Evolutionary conservation across 2,113 vertebrate genomes (phyloP), one percentile per base, ranked within the genome.

Genomic region (Chionis minor): DNA sequence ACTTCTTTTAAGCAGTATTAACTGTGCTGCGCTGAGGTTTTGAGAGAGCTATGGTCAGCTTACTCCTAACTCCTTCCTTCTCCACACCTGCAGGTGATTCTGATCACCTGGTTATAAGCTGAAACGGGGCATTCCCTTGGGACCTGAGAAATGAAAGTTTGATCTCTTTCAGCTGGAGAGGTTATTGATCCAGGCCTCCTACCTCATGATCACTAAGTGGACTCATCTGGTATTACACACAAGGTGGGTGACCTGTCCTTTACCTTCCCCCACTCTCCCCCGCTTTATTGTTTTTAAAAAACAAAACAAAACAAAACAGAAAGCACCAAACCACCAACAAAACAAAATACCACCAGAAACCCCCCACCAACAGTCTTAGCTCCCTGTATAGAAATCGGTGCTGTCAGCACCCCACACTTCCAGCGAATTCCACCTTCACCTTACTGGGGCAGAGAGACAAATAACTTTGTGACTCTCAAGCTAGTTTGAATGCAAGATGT

Each of bases 221-320:
- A 59, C 38, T 47, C 18, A 54, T 54, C 30, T 62, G n/a, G 12
- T 55, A n/a, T 16, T 14, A 40, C 3, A 26, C 9, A 14, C 6
- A 45, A 28, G 9, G 16, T 24, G 10, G 2, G 26, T 17, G 10
- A 49, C 26, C 33, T 73, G 40, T 30, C 28, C n/a, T 55, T 86
- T 35, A 59, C 14, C 5, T 5, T 4, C 13, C 10, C 10, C 13
- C 26, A 54, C 18, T 20, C 10, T 14, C 1, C 21, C 5, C 9
- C 1, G 1, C 3, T 8, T 2, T 1, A 12, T 6, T 24, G 12
- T 11, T 47, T 47, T 33, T 63, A 47, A 47, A 47, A 47, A 47
- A 47, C 20, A 21, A 47, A 47, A 49, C 30, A n/a, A n/a, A 33
- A 12, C n/a, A 17, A 42, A 30, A 44, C 42, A 12, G 14, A 44